These are phyloP conservation scores for Lypha dubia DNA, from an alignment of 2,888 invertebrate genomes.

Conservation along the genomic window DNA sequence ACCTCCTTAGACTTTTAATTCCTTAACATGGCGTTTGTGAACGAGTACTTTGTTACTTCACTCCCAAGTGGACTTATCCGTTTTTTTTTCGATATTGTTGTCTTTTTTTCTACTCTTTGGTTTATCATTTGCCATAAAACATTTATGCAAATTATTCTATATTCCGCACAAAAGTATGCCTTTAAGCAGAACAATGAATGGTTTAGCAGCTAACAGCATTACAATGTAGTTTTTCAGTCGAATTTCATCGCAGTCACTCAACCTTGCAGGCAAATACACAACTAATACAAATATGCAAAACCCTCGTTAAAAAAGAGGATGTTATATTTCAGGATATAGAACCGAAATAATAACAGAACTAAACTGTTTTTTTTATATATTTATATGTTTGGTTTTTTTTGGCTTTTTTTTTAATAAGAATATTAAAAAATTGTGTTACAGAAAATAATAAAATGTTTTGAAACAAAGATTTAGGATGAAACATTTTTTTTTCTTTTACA, in stretches of 20 bases:
- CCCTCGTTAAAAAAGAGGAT: neutral
- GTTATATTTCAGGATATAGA: neutral
- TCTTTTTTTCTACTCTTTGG: slow-evolving; percentile 27
- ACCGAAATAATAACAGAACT: slow-evolving; percentile 18
- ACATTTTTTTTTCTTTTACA: neutral
- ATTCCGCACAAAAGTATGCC: slow-evolving; percentile 59
- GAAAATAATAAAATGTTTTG: slow-evolving; percentile 42
- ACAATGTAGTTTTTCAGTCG: slow-evolving; percentile 34
- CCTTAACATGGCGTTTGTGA: slow-evolving; percentile 33
- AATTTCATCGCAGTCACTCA: slow-evolving; percentile 5
- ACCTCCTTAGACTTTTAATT: slow-evolving; percentile 47
- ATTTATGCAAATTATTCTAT: slow-evolving; percentile 72
- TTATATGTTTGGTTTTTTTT: slow-evolving; percentile 6
- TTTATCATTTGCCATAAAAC: slow-evolving; percentile 57
- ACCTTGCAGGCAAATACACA: neutral
- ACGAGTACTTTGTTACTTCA: slow-evolving; percentile 13
- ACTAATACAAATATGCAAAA: slow-evolving; percentile 7
- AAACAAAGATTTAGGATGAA: slow-evolving; percentile 10
- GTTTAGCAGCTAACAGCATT: slow-evolving; percentile 30
- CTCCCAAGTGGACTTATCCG: neutral
- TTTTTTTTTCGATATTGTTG: slow-evolving; percentile 18
- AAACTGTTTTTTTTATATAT: slow-evolving; percentile 10
- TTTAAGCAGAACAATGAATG: slow-evolving; percentile 60
- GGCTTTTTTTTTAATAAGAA: slow-evolving; percentile 2
- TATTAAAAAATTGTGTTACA: slow-evolving; percentile 41